These are phyloP conservation scores for Drosophila vallismaia DNA, from an alignment of 2,888 invertebrate genomes.

Conservation along the genomic window DNA sequence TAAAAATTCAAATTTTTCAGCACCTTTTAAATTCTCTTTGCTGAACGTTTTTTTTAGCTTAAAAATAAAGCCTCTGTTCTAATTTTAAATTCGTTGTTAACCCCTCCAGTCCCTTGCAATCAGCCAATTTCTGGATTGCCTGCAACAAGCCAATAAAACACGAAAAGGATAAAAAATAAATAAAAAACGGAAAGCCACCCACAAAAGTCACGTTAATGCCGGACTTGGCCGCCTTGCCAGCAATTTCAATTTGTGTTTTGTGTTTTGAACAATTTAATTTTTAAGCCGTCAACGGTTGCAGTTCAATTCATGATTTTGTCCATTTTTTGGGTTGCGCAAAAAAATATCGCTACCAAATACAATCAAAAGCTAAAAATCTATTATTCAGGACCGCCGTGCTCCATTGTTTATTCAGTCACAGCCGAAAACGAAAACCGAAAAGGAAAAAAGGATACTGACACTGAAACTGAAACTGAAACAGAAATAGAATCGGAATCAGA, in stretches of 20 bases:
- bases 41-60: conserved; percentile 6
- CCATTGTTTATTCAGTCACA: conserved; percentile 60
- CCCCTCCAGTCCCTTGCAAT: conserved; percentile 4
- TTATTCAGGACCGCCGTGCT: conserved; percentile 61
- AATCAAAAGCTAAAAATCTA: conserved; percentile 74
- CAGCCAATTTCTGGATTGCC: conserved; percentile 20
- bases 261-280: conserved; percentile 57
- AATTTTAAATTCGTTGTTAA: conserved; percentile 25
- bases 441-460: conserved; percentile 22
- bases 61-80: conserved; percentile 1
- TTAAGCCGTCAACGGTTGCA: conserved; percentile 37
- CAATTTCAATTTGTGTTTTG: conserved; percentile 68
- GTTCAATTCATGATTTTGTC: conserved; percentile 31
- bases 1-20: conserved; percentile 7
- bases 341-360: conserved; percentile 60
- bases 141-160: conserved; percentile 45
- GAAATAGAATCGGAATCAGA: neutral
- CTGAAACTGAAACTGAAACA: conserved; percentile 30
- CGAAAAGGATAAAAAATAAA: conserved; percentile 26
- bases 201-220: conserved; percentile 59
- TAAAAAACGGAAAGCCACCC: conserved; percentile 42
- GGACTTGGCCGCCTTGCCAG: conserved; percentile 18
- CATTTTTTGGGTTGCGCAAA: conserved; percentile 21
- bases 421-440: conserved; percentile 27
- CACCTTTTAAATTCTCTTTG: conserved; percentile 15